A percentile compares a stretch with the other conserved stretches of the same genome.
Evolutionary conservation across 1,140 invertebrate species (phyloP).

Genomic region (Caenorhabditis remanei): DNA sequence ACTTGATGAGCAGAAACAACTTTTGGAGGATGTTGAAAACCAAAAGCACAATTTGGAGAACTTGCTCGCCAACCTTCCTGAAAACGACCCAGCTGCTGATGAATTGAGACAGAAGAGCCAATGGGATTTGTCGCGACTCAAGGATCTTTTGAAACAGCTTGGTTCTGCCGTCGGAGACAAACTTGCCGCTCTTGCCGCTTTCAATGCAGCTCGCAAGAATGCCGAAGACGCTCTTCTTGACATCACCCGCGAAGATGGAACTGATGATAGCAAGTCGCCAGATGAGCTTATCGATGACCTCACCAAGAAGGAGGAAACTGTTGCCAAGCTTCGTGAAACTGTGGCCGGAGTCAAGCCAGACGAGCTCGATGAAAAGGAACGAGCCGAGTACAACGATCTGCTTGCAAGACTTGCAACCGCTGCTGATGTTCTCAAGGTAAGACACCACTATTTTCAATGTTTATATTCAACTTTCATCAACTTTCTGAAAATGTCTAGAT

Average conservation of each 20-base stretch:
- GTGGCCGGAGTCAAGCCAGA: constrained; percentile 22
- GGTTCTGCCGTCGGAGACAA: constrained; percentile 72
- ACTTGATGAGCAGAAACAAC: constrained; percentile 67
- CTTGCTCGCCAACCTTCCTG: constrained; percentile 66
- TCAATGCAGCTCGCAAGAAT: constrained; percentile 64
- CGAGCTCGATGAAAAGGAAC: constrained; percentile 52
- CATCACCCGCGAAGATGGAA: constrained; percentile 22
- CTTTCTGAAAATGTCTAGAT: no score
- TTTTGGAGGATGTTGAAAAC: constrained; percentile 65
- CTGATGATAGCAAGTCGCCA: neutral
- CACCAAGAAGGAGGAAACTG: constrained; percentile 48
- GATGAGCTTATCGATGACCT: constrained; percentile 57
- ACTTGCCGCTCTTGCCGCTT: constrained; percentile 71
- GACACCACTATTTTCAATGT: constrained; percentile 19
- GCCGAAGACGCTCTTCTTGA: constrained; percentile 61
- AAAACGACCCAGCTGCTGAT: constrained; percentile 60
- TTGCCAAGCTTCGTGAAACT: constrained; percentile 35
- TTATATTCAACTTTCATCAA: no score
- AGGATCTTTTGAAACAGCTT: constrained; percentile 67
- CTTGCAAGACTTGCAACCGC: constrained; percentile 52
- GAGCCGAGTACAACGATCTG: constrained; percentile 49
- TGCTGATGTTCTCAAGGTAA: constrained; percentile 40
- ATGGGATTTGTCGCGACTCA: constrained; percentile 69
- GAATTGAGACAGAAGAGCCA: constrained; percentile 69
- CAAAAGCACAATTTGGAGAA: constrained; percentile 65